Evolutionary conservation across 2,888 invertebrate species (phyloP).

Genomic region (Brachycybe producta): DNA sequence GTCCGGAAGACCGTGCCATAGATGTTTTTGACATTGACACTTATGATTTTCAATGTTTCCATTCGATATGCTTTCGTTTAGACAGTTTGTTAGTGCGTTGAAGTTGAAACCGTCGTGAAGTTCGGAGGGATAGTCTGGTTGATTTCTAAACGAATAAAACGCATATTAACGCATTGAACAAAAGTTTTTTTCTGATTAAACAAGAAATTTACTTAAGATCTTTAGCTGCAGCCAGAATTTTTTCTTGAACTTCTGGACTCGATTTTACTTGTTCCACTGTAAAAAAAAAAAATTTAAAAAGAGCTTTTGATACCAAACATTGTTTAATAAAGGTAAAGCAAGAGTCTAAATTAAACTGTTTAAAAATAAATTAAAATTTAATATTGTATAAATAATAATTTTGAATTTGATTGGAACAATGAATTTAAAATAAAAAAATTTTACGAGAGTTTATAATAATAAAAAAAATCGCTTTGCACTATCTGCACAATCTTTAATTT

Average conservation of each 20-base stretch:
- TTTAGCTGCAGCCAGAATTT: slow-evolving; percentile 51
- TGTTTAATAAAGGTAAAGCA: slow-evolving; percentile 2
- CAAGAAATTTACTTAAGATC: slow-evolving; percentile 40
- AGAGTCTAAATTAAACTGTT: no score
- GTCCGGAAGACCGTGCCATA: slow-evolving; percentile 7
- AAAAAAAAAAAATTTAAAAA: slow-evolving; percentile 25
- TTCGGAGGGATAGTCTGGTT: slow-evolving; percentile 10
- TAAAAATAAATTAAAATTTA: no score
- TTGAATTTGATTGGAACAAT: background rate
- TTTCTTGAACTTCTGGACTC: slow-evolving; percentile 49
- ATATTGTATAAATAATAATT: background rate
- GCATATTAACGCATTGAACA: slow-evolving; percentile 2
- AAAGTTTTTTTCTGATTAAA: slow-evolving; percentile 1
- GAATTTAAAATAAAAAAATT: no score
- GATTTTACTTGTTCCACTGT: slow-evolving; percentile 64
- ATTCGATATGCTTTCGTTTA: slow-evolving; percentile 12
- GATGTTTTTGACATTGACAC: slow-evolving; percentile 13
- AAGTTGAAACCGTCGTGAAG: background rate
- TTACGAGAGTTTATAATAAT: no score
- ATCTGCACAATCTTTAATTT: no score
- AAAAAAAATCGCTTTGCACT: no score
- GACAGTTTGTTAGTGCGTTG: slow-evolving; percentile 19
- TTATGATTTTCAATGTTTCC: slow-evolving; percentile 14
- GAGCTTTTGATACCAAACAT: background rate
- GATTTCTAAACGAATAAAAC: background rate